Evolutionary conservation across 2,797 vertebrate genomes (phyloP).

Genomic region (Masticophis lateralis): DNA sequence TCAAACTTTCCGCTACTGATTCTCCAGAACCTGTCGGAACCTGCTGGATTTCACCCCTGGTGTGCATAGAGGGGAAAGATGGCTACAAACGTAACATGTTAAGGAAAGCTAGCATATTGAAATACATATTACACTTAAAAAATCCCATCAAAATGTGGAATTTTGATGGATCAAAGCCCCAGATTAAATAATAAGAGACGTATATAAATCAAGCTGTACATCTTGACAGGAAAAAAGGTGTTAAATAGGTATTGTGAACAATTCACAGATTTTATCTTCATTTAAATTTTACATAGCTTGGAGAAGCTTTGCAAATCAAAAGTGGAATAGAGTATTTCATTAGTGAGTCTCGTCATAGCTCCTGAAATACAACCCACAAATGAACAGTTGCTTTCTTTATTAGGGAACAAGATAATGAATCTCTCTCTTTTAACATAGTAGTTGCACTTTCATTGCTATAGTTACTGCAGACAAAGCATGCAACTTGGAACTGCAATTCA

Average conservation of each 20-base stretch:
- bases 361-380: background rate
- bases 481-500: background rate
- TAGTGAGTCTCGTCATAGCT: background rate
- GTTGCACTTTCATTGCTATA: background rate
- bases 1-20: too few species aligned
- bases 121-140: background rate
- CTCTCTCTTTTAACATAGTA: background rate
- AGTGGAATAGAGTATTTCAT: background rate
- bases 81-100: background rate
- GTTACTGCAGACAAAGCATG: background rate
- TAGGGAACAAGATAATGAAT: background rate
- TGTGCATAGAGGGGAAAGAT: background rate
- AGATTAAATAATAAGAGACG: background rate
- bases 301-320: background rate
- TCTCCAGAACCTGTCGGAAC: too few species aligned
- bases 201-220: background rate
- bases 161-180: background rate
- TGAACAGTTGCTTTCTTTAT: background rate
- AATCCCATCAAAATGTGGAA: background rate
- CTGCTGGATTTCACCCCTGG: too few species aligned
- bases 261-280: background rate
- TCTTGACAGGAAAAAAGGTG: background rate
- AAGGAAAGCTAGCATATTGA: background rate
- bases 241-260: background rate
- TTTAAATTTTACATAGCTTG: background rate